Evolutionary conservation across 2,888 invertebrate species (phyloP).

Genomic region (Anthoptus insignis): DNA sequence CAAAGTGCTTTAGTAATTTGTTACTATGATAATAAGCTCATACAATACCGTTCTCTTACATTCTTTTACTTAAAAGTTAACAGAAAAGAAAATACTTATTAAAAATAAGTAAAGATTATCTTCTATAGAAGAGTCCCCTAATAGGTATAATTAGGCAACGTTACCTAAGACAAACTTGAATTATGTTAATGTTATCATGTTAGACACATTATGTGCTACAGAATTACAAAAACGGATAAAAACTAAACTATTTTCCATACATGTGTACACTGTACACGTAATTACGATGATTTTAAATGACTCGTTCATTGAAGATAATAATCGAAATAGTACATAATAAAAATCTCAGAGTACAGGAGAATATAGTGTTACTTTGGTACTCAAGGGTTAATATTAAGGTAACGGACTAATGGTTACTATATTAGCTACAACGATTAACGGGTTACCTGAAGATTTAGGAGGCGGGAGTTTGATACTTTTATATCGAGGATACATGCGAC

Average conservation of each 20-base stretch:
- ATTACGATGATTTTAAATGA: background rate
- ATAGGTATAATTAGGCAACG: too few species aligned
- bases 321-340: too few species aligned
- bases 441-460: background rate
- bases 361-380: slow-evolving; percentile 60
- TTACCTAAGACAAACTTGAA: too few species aligned
- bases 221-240: too few species aligned
- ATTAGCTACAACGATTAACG: slow-evolving; percentile 1
- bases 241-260: too few species aligned
- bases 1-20: background rate
- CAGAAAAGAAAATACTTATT: too few species aligned
- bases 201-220: too few species aligned
- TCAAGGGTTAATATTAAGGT: slow-evolving; percentile 33
- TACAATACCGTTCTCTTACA: background rate
- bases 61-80: background rate
- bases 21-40: background rate
- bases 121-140: too few species aligned
- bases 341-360: background rate
- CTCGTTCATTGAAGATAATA: slow-evolving; percentile 1
- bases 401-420: slow-evolving; percentile 14
- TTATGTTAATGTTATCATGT: too few species aligned
- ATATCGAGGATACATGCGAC: background rate
- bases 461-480: slow-evolving; percentile 7
- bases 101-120: too few species aligned
- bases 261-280: too few species aligned